Conservation (phyloP, 92 coral and sea anemone species). For the Phymanthus crucifer region DNA sequence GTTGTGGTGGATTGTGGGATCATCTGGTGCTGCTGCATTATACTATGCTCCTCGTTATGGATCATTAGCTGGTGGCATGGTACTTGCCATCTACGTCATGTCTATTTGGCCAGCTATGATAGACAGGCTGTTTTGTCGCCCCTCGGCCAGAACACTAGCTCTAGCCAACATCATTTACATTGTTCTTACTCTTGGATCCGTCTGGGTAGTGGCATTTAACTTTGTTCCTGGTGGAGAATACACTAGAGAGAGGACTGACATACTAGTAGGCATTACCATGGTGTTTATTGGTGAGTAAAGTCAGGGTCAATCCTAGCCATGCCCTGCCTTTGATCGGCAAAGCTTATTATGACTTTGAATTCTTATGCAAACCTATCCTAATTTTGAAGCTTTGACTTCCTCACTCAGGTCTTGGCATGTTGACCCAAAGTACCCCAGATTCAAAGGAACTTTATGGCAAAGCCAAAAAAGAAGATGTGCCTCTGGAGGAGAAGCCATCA, state of each 20-base stretch:
- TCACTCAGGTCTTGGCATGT: slow-evolving; percentile 53
- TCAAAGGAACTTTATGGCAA: slow-evolving; percentile 60
- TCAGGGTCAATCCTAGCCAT: background rate
- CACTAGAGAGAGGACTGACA: slow-evolving; percentile 88
- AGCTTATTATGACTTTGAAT: background rate
- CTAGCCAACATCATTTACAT: slow-evolving; percentile 77
- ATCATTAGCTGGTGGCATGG: slow-evolving; percentile 79
- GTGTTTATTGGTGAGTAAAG: slow-evolving; percentile 70
- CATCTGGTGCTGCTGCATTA: slow-evolving; percentile 69
- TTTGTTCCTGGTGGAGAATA: slow-evolving; percentile 98
- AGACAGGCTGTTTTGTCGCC: slow-evolving; percentile 84
- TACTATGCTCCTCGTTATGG: slow-evolving; percentile 81
- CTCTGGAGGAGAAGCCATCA: slow-evolving; percentile 52
- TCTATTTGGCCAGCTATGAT: slow-evolving; percentile 97
- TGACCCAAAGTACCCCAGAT: slow-evolving; percentile 57
- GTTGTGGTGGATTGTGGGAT: slow-evolving; percentile 84
- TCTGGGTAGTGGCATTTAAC: slow-evolving; percentile 96
- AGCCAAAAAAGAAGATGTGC: slow-evolving; percentile 69
- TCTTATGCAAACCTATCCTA: background rate
- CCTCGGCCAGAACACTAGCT: slow-evolving; percentile 67
- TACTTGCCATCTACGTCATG: slow-evolving; percentile 78
- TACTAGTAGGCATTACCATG: slow-evolving; percentile 73
- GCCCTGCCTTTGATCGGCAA: no score
- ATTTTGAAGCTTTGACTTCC: background rate
- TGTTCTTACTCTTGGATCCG: slow-evolving; percentile 75